Evolutionary conservation across 1,140 invertebrate species (phyloP), one percentile per base, ranked within the genome.

Genomic region (Eulimnadia texana): DNA sequence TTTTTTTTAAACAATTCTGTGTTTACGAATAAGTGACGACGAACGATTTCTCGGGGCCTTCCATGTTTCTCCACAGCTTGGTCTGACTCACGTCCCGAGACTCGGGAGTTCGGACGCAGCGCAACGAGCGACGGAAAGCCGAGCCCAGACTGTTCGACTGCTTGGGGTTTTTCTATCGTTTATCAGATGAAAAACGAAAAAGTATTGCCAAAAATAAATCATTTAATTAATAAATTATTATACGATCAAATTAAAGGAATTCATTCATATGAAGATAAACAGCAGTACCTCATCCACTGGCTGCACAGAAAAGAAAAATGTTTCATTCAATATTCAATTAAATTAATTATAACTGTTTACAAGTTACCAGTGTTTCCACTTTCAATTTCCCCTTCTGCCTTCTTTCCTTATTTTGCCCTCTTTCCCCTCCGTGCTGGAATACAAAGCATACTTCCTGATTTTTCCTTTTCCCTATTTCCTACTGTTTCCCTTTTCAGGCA

Each of bases 31-130:
- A 92, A 33, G 91, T 88, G 29, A 98, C 79, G 76, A 98, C 93
- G 61, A 98, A 77, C 2, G 91, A 91, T 72, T 93, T 88, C 74
- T 96, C 91, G 2, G 93, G 93, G 67, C 90, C 86, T 68, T 93
- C 88, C 6, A 89, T 88, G 74, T 92, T 93, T 68, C 86, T 2
- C 55, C 55, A 57, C 11, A 57, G 27, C 33, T 79, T 64, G 89
- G 90, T 68, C 92, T 78, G 69, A 82, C 82, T 65, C 84, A 82
- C 67, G 84, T 82, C 55, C 64, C 80, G 79, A 70, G 90, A 89
- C 68, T 91, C 88, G 29, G 93, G 94, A n/a, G 27, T 57, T 16
- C 55, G 16, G 64, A 96, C 91, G 76, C 94, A 98, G 67, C 92
- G 85, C 71, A 98, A 93, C 64, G 93, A 97, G 72, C 97, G 97